phyloP scores from a whole-genome alignment of 1,140 invertebrate genomes.

The Armadillidium nasatum region DNA sequence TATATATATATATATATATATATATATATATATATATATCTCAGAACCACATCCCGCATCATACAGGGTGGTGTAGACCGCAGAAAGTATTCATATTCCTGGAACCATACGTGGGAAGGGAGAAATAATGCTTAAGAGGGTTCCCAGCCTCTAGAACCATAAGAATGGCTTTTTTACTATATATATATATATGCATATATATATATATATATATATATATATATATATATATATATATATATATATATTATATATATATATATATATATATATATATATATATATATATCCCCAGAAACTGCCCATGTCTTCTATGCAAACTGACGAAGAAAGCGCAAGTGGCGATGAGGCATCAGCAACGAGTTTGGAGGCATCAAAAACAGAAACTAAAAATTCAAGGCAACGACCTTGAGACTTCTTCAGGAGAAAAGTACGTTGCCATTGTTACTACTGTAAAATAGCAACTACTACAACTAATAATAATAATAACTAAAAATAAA shows the following conservation, averaged over 20 bases:
- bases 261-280: constrained; percentile 6
- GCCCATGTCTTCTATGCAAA: constrained; percentile 22
- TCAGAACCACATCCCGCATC: no score
- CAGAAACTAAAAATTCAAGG: constrained; percentile 4
- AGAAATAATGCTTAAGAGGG: no score
- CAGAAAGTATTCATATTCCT: no score
- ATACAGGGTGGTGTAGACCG: not conserved
- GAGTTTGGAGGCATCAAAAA: constrained; percentile 24
- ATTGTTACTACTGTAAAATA: no score
- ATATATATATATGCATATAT: not conserved
- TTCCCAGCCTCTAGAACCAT: no score
- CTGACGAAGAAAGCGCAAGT: constrained; percentile 24
- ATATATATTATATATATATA: not conserved
- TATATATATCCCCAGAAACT: constrained; percentile 19
- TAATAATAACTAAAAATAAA: no score
- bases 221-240: not conserved
- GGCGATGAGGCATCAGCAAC: constrained; percentile 26
- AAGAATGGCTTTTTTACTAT: no score
- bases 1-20: no score
- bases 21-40: no score
- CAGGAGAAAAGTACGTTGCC: no score
- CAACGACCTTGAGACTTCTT: not conserved
- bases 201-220: not conserved
- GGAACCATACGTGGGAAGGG: no score
- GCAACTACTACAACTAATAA: no score